Evolutionary conservation across 2,113 vertebrate species (phyloP).

Genomic region (Atlantisia rogersi): DNA sequence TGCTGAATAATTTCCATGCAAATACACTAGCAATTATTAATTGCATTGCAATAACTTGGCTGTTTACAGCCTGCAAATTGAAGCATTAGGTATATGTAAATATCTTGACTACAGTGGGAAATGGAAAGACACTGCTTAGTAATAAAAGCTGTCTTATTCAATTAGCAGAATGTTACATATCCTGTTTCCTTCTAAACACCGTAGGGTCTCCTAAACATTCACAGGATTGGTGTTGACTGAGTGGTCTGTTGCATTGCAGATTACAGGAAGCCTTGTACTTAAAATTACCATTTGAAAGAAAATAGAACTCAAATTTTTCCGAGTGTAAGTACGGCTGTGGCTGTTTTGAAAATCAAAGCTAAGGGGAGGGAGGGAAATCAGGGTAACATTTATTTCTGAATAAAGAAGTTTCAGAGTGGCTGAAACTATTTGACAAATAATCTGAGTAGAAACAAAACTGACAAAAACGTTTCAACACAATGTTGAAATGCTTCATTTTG

Average conservation of each 20-base stretch:
- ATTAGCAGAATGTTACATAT: constrained; percentile 40
- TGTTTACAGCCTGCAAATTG: constrained; percentile 53
- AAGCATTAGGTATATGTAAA: constrained; percentile 48
- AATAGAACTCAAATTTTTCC: not conserved
- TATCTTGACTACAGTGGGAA: constrained; percentile 24
- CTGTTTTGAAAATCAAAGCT: not conserved
- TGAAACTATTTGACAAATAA: not conserved
- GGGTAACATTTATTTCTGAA: not conserved
- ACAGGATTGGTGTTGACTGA: not conserved
- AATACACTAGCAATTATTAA: constrained; percentile 32
- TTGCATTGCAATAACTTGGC: constrained; percentile 1
- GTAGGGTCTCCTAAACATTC: not conserved
- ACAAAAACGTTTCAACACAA: not conserved
- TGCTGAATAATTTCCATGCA: constrained; percentile 12
- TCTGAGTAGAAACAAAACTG: constrained; percentile 11
- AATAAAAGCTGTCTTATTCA: constrained; percentile 42
- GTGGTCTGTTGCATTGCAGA: not conserved
- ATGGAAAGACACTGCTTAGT: constrained; percentile 41
- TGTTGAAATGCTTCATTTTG: constrained; percentile 13
- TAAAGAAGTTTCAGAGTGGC: not conserved
- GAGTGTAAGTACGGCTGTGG: not conserved
- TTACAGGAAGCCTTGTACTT: not conserved
- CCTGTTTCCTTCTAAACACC: constrained; percentile 30
- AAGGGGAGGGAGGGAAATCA: not conserved
- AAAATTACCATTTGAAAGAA: not conserved